Percentiles rank a stretch among this genome's conserved stretches.
These are phyloP conservation scores for Ailuropoda melanoleuca DNA, from an alignment of 2,113 vertebrate species.

Conservation along the genomic window DNA sequence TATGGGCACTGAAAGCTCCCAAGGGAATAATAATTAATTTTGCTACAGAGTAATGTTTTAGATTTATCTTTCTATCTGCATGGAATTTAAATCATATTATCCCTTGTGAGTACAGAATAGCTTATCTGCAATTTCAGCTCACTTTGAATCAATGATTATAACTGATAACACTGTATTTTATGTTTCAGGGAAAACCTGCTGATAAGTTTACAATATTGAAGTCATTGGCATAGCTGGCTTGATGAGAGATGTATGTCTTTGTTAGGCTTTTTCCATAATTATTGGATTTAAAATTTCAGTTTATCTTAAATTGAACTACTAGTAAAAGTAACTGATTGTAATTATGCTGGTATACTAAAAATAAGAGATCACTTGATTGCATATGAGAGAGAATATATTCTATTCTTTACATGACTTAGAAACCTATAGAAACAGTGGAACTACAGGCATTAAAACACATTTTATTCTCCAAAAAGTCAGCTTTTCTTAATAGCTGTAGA, in stretches of 20 bases:
- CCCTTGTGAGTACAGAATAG: background rate
- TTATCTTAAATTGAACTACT: background rate
- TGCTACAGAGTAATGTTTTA: background rate
- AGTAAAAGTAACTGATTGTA: background rate
- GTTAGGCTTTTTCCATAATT: background rate
- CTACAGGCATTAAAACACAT: background rate
- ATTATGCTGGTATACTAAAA: background rate
- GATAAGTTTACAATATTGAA: background rate
- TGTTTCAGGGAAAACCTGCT: background rate
- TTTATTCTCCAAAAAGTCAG: background rate
- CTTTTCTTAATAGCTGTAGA: background rate
- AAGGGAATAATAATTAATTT: constrained; percentile 34
- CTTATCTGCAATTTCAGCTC: background rate
- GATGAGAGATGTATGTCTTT: background rate
- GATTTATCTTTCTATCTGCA: constrained; percentile 39
- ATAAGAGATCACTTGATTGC: background rate
- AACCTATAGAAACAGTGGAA: background rate
- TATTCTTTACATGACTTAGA: background rate
- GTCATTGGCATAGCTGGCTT: background rate
- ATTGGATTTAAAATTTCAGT: background rate
- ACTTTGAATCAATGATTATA: constrained; percentile 20
- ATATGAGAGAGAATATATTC: background rate
- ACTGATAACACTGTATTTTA: background rate
- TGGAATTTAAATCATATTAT: constrained; percentile 36
- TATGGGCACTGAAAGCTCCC: background rate